Evolutionary conservation across 37 sponge, comb jelly and placozoan genomes (phyloP).

Genomic region (Chondrosia reniformis): DNA sequence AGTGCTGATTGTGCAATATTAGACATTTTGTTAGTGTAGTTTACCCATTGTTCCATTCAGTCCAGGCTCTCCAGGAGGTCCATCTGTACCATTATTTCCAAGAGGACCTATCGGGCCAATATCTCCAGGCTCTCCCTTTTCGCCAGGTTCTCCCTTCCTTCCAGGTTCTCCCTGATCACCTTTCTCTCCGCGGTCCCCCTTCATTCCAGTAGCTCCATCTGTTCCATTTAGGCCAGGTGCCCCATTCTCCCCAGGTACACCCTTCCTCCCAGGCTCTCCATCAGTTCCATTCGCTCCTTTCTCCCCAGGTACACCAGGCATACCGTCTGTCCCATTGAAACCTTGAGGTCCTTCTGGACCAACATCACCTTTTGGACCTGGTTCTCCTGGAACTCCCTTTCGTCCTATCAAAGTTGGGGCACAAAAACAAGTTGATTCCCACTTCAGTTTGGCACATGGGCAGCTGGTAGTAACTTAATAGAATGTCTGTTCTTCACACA

Average conservation of each 20-base stretch:
- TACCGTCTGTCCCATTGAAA: neutral
- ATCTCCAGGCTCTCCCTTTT: conserved; percentile 4
- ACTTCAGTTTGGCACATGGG: neutral
- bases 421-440: neutral
- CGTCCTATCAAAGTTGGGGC: neutral
- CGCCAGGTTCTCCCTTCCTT: conserved; percentile 31
- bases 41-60: neutral
- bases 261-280: neutral
- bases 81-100: conserved; percentile 19
- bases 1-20: no score
- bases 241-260: conserved; percentile 6
- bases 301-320: neutral
- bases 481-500: neutral
- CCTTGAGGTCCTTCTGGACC: conserved; percentile 17
- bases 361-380: neutral
- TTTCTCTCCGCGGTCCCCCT: conserved; percentile 10
- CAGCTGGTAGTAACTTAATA: neutral
- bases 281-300: conserved; percentile 19
- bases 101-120: neutral
- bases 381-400: conserved; percentile 22
- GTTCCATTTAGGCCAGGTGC: conserved; percentile 29
- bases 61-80: neutral
- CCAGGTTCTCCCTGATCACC: conserved; percentile 28
- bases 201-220: conserved; percentile 18
- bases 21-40: no score